Evolutionary conservation across 2,888 invertebrate species (phyloP).

Genomic region (Apotomis capreana): DNA sequence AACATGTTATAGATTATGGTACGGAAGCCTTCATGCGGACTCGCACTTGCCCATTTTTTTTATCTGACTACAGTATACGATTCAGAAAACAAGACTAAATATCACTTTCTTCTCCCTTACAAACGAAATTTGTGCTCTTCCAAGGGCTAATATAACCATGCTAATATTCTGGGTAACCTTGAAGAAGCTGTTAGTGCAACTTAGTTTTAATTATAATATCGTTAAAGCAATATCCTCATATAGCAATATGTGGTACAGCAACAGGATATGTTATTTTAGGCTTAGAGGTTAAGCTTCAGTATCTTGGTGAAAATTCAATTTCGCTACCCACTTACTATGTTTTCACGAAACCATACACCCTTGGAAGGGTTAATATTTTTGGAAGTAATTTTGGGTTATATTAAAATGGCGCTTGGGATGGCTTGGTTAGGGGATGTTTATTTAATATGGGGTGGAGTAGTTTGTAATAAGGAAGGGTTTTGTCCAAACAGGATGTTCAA

Average conservation of each 20-base stretch:
- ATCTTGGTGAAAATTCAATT: constrained; percentile 35
- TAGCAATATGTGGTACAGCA: background rate
- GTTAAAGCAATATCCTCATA: constrained; percentile 8
- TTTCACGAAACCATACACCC: constrained; percentile 19
- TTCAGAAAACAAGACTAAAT: no score
- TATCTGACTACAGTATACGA: no score
- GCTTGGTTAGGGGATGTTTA: constrained; percentile 6
- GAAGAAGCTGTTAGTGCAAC: constrained; percentile 10
- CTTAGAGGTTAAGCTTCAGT: constrained; percentile 19
- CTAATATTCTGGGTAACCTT: background rate
- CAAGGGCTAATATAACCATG: background rate
- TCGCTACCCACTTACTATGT: constrained; percentile 25
- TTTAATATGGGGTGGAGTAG: background rate
- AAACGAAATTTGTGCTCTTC: no score
- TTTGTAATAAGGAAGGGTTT: background rate
- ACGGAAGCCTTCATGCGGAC: no score
- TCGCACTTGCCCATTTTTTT: no score
- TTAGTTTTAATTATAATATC: constrained; percentile 24
- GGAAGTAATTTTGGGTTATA: constrained; percentile 30
- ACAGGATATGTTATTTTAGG: constrained; percentile 36
- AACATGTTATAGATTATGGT: no score
- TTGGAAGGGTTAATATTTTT: constrained; percentile 34
- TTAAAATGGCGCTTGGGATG: constrained; percentile 18
- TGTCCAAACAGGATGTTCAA: background rate
- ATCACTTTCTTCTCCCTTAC: no score